Evolutionary conservation across 2,888 invertebrate species (phyloP), one percentile per base, ranked within the genome.

Genomic region (Branchinecta sandiegonensis): DNA sequence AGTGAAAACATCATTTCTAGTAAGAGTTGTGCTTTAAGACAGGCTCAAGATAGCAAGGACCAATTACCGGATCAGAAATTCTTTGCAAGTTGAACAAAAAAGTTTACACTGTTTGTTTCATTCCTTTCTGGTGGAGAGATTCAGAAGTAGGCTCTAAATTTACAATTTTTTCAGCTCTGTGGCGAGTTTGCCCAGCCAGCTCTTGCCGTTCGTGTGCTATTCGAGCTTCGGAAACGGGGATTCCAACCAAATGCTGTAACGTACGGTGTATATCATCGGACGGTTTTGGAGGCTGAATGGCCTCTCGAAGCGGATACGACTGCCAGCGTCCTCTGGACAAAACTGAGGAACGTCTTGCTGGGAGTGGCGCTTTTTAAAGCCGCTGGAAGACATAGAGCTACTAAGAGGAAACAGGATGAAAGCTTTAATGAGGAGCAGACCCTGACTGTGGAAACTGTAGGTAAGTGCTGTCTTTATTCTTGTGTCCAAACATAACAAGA

Each of bases 191-290:
- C 91, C 69, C 84, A 93, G 76, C 97, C 99, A 0, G 88, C 94
- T 69, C 80, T 99, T 74, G 97, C 99, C 1, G 95, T 97, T 1
- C 92, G 94, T 75, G 80, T 92, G 66, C 80, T 92, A 73, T 88
- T 91, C 76, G 84, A 92, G 65, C 94, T 95, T 94, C 94, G 94
- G 78, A 85, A 90, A 23, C 88, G 88, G 56, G 94, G 94, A 0
- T 84, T 99, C 56, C 92, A 93, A 76, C 95, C 96, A 1, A 99
- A 99, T 78, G 99, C 99, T 11, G 85, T 99, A 67, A 99, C 99
- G 0, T 99, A 99, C 75, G 97, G 97, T 74, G 88, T 85, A 77
- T 88, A 88, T 75, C 88, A 88, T 74, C 80, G 83, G 81, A 85
- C 86, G 69, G 95, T 99, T 63, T 82, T 97, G 69, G 95, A 96